phyloP scores from a whole-genome alignment of 2,888 invertebrate genomes.

The Oxyteleia sp. region DNA sequence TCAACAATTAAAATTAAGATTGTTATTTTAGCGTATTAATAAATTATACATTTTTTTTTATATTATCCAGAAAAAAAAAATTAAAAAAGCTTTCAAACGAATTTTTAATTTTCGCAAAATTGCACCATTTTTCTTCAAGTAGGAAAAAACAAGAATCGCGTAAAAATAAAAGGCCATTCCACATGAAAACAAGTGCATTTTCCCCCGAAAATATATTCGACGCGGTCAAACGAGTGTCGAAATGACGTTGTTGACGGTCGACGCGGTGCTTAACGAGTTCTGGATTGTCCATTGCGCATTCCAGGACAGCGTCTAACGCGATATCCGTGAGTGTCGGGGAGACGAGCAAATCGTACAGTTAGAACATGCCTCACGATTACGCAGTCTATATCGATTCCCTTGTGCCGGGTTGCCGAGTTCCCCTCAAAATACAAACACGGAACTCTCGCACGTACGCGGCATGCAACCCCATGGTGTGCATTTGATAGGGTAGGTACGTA shows the following conservation, averaged over 20 bases:
- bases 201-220: slow-evolving; percentile 26
- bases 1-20: too few relatives aligned
- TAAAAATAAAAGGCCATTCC: slow-evolving; percentile 16
- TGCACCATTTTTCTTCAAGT: neutral
- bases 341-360: slow-evolving; percentile 66
- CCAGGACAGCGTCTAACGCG: slow-evolving; percentile 65
- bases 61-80: too few relatives aligned
- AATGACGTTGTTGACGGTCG: slow-evolving; percentile 50
- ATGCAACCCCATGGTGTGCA: slow-evolving; percentile 83
- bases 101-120: neutral
- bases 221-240: slow-evolving; percentile 41
- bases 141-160: neutral
- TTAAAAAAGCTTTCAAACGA: too few relatives aligned
- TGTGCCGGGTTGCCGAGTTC: slow-evolving; percentile 76
- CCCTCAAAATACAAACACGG: slow-evolving; percentile 84
- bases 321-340: slow-evolving; percentile 48
- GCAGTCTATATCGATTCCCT: slow-evolving; percentile 83
- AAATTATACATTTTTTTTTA: too few relatives aligned
- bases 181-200: slow-evolving; percentile 14
- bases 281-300: slow-evolving; percentile 61
- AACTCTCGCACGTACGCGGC: slow-evolving; percentile 81
- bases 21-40: too few relatives aligned
- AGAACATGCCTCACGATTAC: slow-evolving; percentile 82
- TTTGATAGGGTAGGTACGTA: slow-evolving; percentile 83
- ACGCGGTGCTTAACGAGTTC: slow-evolving; percentile 53